Evolutionary conservation across 2,888 invertebrate species (phyloP), one percentile per base, ranked within the genome.

Genomic region (Hipparchia semele): DNA sequence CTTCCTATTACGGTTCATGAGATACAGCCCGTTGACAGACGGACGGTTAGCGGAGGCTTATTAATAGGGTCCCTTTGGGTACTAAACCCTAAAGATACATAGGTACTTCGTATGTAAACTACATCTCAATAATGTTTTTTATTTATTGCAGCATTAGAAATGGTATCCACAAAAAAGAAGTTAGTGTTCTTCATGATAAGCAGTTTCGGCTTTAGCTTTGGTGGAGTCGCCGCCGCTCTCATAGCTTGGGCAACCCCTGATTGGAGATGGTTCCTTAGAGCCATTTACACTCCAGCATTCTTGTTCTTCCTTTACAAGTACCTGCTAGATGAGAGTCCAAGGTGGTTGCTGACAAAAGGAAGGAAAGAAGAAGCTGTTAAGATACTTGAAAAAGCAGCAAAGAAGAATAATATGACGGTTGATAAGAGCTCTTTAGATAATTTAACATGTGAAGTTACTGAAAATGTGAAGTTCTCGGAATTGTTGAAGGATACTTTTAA

Each of bases 261-360:
- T 80, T 98, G 97, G 97, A 95, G 96, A 81, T 89, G 92, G 75
- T 90, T 95, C 45, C 90, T 97, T 12, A 90, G 96, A 76, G 94
- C 95, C 1, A 88, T 96, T 10, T 97, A 97, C 80, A 87, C 94
- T 0, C 97, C 97, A 0, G 95, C 96, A 0, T 83, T 97, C 8
- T 84, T 97, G 0, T 95, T 96, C 76, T 83, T 97, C 65, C 85
- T 94, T 6, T 96, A 96, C 80, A 94, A 95, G 62, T 96, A 95
- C 93, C 80, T 96, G 0, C 87, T 96, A 59, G 96, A 97, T 6
- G 97, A 97, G 87, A 97, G 96, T 69, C 95, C 96, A n/a, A 94
- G 97, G 81, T 98, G 98, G 98, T 91, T 97, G 5, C 87, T 97
- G n/a, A 95, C 95, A 33, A 96, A 96, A 84, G 96, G 96, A 5